Base-by-base conservation (phyloP, 2,888 invertebrate genomes). In the Hypomecis punctinalis region DNA sequence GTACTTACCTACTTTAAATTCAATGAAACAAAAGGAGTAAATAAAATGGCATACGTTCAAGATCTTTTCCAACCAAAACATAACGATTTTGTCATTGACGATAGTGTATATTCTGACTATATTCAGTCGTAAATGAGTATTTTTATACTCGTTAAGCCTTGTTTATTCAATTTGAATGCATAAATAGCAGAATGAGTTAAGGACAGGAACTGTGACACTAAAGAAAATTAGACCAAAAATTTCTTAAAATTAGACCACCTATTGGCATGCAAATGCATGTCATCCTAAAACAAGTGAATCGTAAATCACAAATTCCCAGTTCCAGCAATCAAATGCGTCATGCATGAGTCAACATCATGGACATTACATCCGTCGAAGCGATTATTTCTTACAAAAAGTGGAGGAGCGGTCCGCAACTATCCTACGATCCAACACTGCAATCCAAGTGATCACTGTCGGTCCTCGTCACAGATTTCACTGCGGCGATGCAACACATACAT, bases 351-450 rank as follows among this genome's bases (percentile, higher is more conserved):
- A 90, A 90, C 91, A 88, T 86, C 86, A 88, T 90, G 90, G 86
- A 87, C 90, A 87, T 82, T 82, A 88, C 86, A 86, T 90, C 88
- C 89, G 89, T 78, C 86, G 82, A 82, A 80, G 81, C 79, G 81
- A 77, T 87, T 84, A 83, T 86, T 85, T 87, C 87, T 89, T 87
- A 90, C 88, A 86, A 86, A 85, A 86, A 86, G 76, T 76, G 79
- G 81, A 76, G 74, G 76, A 80, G 81, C 80, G 77, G 76, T 78
- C 80, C 76, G 73, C 73, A 81, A 81, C 82, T 81, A 86, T 89
- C 86, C 86, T 84, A 86, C 76, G 77, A 91, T 91, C 90, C 91
- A 89, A 88, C 92, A 93, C 92, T 93, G 92, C 92, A 93, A 93
- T 93, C 92, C 92, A 92, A 91, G 85, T 86, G 86, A 85, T 85